These are phyloP conservation scores for Pseudococcus jackbeardsleyi DNA, from an alignment of 2,888 invertebrate genomes.

Conservation along the genomic window DNA sequence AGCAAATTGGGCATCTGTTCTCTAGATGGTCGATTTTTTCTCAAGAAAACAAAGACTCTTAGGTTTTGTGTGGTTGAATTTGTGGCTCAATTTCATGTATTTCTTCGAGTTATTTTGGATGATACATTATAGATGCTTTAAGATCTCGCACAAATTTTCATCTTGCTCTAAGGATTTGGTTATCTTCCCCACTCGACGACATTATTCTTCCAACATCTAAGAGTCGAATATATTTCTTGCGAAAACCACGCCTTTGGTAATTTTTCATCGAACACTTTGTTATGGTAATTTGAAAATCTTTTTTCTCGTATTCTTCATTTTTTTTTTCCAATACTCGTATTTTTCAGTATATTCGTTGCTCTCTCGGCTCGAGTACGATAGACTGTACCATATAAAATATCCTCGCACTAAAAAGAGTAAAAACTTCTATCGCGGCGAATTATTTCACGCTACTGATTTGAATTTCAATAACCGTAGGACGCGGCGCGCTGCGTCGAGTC, in stretches of 20 bases:
- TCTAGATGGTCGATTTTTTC: no score
- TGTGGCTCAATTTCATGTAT: no score
- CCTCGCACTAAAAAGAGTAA: background rate
- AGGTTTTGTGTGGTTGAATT: no score
- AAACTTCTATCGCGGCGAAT: constrained; percentile 41
- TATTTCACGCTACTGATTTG: constrained; percentile 52
- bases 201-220: background rate
- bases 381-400: constrained; percentile 21
- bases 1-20: no score
- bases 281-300: constrained; percentile 42
- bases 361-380: background rate
- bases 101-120: no score
- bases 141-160: no score
- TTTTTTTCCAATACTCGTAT: background rate
- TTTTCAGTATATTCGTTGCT: background rate
- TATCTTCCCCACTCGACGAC: background rate
- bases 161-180: background rate
- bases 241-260: constrained; percentile 19
- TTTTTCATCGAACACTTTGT: constrained; percentile 52
- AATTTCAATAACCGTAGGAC: constrained; percentile 14
- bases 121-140: no score
- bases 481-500: background rate
- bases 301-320: background rate
- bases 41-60: no score
- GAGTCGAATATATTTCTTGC: background rate